phyloP scores from a whole-genome alignment of 2,888 invertebrate species.

The Brachypalpus laphriformis region DNA sequence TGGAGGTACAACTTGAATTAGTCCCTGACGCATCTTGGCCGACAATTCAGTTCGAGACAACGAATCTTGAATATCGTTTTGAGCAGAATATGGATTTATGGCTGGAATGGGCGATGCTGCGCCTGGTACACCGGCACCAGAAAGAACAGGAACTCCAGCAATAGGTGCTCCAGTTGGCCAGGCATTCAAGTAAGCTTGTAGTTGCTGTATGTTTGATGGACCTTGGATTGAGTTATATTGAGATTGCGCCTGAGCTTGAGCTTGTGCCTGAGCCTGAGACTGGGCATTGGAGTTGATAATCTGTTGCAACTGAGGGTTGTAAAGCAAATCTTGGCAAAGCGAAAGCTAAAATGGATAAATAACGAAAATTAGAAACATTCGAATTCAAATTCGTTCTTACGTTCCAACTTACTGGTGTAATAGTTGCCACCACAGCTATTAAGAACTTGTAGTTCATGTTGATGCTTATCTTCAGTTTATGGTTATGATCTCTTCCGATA shows the following conservation, averaged over 20 bases:
- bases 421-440: conserved; percentile 79
- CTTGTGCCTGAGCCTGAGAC: conserved; percentile 52
- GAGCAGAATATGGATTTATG: conserved; percentile 45
- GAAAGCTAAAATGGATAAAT: conserved; percentile 37
- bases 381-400: neutral
- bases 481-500: conserved; percentile 66
- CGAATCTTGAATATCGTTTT: conserved; percentile 80
- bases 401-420: conserved; percentile 79
- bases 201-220: neutral
- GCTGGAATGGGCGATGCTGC: conserved; percentile 51
- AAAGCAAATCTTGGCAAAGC: conserved; percentile 45
- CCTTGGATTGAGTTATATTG: conserved; percentile 21
- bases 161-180: conserved; percentile 6
- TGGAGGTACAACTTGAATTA: conserved; percentile 79
- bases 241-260: conserved; percentile 40
- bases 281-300: neutral
- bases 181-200: conserved; percentile 37
- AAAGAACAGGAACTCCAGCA: conserved; percentile 6
- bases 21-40: conserved; percentile 79
- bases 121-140: conserved; percentile 32
- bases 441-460: conserved; percentile 79
- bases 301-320: conserved; percentile 12
- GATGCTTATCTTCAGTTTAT: conserved; percentile 41
- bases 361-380: conserved; percentile 16
- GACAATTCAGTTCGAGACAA: conserved; percentile 79